These are phyloP conservation scores for Lasius fuliginosus DNA, from an alignment of 2,888 invertebrate species.

Conservation along the genomic window DNA sequence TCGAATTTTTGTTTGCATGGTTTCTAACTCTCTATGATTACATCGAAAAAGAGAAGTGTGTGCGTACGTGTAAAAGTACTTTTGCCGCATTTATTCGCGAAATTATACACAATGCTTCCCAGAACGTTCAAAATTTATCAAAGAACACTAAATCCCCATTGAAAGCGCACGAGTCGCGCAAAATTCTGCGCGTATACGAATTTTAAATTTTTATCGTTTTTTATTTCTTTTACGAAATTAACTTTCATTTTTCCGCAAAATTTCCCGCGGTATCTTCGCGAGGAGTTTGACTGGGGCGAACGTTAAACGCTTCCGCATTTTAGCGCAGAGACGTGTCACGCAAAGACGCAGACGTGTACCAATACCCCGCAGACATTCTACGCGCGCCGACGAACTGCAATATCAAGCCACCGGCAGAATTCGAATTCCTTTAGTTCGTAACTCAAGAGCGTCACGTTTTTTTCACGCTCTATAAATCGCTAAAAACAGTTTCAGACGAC, in stretches of 20 bases:
- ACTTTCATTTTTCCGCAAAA: not conserved
- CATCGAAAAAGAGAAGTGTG: no score
- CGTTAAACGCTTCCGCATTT: conserved; percentile 15
- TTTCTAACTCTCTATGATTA: no score
- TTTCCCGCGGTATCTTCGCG: not conserved
- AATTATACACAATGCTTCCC: not conserved
- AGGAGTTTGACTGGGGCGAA: conserved; percentile 11
- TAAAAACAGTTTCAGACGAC: conserved; percentile 5
- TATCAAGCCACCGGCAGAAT: conserved; percentile 53
- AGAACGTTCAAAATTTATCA: not conserved
- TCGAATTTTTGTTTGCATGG: no score
- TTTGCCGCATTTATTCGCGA: not conserved
- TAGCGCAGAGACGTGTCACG: conserved; percentile 35
- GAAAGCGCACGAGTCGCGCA: not conserved
- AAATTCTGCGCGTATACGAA: not conserved
- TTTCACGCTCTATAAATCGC: conserved; percentile 38
- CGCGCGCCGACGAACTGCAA: conserved; percentile 50
- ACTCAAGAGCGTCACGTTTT: conserved; percentile 50
- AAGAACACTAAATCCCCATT: not conserved
- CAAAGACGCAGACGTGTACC: conserved; percentile 30
- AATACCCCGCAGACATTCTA: conserved; percentile 47
- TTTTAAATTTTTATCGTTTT: not conserved
- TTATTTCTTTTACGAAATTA: not conserved
- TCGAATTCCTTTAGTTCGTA: conserved; percentile 49
- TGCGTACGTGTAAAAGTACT: not conserved